Evolutionary conservation across 1,140 invertebrate species (phyloP), one percentile per base, ranked within the genome.

Genomic region (Anadara kagoshimensis): DNA sequence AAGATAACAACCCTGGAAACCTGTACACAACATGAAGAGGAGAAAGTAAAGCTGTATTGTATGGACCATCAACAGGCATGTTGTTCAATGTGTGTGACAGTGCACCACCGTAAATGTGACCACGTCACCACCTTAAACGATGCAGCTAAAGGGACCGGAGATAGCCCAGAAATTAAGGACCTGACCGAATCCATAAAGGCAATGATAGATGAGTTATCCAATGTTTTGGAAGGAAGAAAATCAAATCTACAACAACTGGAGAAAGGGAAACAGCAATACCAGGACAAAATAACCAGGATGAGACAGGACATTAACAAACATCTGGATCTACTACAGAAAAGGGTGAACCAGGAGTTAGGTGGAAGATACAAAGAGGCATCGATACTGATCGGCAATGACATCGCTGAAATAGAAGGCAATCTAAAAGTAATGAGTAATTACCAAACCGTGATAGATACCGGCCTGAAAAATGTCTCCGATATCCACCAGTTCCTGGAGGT

Each of bases 11-110:
- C 5, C 20, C 11, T 43, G 8, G 36, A 61, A 61, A 8, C 1
- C 1, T 61, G 58, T 24, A 20, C 36, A 12, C 18, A 10, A 12
- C 58, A 61, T 44, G 4, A 14, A 14, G 58, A 41, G 44, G 58
- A 61, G 44, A 20, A 43, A 5, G 10, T 61, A n/a, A 61, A 61
- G 22, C 22, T 61, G 29, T 61, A 43, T 43, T 61, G 58, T 20
- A n/a, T n/a, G n/a, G n/a, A n/a, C n/a, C n/a, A n/a, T n/a, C n/a
- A n/a, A n/a, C n/a, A n/a, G n/a, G n/a, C 18, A 61, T 61, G 58
- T 12, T 61, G 58, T n/a, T 61, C 58, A 7, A 43, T 61, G 7
- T 61, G 58, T 44, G 58, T 61, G n/a, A 43, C 58, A n/a, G 58
- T 61, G 11, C 36, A 61, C 44, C 58, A 61, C 10, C 41, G 58